Percentiles rank a stretch among this genome's conserved stretches.
These are phyloP conservation scores for Protonemura montana DNA, from an alignment of 2,888 invertebrate species.

Conservation along the genomic window DNA sequence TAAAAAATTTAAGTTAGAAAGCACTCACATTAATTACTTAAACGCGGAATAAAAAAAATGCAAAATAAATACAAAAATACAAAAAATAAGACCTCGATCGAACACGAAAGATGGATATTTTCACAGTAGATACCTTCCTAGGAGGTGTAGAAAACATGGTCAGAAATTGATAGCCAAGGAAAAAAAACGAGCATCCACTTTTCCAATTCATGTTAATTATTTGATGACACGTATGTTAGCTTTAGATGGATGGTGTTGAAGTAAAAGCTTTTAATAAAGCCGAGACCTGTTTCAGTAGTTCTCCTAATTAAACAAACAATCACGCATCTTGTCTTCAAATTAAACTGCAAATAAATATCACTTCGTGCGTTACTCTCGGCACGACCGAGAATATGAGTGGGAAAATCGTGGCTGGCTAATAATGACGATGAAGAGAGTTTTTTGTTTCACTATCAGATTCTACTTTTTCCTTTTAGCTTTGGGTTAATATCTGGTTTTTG, in stretches of 20 bases:
- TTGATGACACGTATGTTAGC: not conserved
- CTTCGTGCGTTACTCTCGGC: not conserved
- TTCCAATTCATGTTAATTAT: not conserved
- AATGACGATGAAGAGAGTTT: not conserved
- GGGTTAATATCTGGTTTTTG: no score
- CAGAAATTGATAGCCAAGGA: no score
- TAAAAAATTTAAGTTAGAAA: no score
- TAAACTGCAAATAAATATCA: not conserved
- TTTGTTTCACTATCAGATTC: not conserved
- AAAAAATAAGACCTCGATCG: no score
- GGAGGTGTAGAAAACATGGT: no score
- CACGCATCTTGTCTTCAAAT: not conserved
- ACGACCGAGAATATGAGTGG: not conserved
- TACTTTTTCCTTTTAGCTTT: no score
- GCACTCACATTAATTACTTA: no score
- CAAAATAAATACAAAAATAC: no score
- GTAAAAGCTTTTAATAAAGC: not conserved
- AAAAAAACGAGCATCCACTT: not conserved
- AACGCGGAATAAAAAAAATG: no score
- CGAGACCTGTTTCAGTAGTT: not conserved
- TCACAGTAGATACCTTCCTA: no score
- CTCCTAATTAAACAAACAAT: not conserved
- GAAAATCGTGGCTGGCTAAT: not conserved
- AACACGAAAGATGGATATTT: no score
- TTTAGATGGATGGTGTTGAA: not conserved